These are phyloP conservation scores for Caenorhabditis brenneri DNA, from an alignment of 1,140 invertebrate genomes.

Conservation along the genomic window DNA sequence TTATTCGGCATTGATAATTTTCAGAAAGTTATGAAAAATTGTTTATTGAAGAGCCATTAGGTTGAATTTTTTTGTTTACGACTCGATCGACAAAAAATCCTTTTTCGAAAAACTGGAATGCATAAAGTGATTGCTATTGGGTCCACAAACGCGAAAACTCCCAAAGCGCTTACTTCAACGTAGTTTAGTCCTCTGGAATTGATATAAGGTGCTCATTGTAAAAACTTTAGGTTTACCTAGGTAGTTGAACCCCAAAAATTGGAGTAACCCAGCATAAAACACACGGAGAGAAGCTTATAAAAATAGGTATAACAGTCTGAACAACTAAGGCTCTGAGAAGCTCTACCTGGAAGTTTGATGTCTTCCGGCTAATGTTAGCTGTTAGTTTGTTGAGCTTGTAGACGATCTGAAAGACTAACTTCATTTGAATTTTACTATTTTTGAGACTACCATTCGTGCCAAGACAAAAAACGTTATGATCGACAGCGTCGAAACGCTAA, in stretches of 20 bases:
- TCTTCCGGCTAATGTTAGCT: neutral
- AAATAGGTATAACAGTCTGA: neutral
- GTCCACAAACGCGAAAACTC: neutral
- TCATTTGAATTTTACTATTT: neutral
- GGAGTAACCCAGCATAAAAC: neutral
- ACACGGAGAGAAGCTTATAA: neutral
- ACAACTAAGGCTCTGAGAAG: neutral
- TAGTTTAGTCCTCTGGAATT: neutral
- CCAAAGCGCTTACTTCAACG: neutral
- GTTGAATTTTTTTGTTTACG: too few relatives aligned
- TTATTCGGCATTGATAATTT: too few relatives aligned
- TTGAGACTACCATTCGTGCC: neutral
- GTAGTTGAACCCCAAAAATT: neutral
- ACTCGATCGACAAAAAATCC: too few relatives aligned
- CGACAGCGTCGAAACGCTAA: neutral
- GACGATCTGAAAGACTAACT: neutral
- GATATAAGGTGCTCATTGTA: neutral
- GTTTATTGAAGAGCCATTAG: too few relatives aligned
- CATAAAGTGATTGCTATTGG: neutral
- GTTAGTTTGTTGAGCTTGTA: neutral
- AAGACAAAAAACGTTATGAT: neutral
- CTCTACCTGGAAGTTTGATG: neutral
- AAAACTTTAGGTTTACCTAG: neutral
- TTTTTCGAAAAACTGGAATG: neutral
- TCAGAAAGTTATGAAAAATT: too few relatives aligned